phyloP scores from a whole-genome alignment of 2,888 invertebrate species.

The Lasius fuliginosus region DNA sequence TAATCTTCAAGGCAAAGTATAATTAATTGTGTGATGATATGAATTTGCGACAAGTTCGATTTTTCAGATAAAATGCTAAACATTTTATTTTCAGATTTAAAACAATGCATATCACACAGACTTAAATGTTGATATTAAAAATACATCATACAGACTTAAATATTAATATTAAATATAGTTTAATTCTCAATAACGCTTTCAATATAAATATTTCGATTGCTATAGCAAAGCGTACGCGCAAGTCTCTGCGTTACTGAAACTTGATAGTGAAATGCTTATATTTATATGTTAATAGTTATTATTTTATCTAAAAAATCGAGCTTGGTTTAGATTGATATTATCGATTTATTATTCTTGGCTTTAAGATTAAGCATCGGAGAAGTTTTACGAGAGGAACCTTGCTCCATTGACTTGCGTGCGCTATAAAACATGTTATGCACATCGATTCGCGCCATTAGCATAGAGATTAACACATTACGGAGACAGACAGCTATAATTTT shows the following conservation, averaged over 20 bases:
- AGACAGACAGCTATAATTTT: constrained; percentile 54
- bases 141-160: not conserved
- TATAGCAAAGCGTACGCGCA: not conserved
- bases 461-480: constrained; percentile 72
- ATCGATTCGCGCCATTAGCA: constrained; percentile 64
- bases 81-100: not conserved
- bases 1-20: not conserved
- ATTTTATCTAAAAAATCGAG: not conserved
- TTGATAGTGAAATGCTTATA: not conserved
- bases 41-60: not conserved
- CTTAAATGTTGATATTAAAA: constrained; percentile 8
- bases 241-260: not conserved
- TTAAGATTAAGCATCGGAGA: not conserved
- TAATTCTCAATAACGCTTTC: not conserved
- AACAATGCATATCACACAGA: not conserved
- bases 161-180: not conserved
- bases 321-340: not conserved
- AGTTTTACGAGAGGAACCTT: not conserved
- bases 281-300: not conserved
- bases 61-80: not conserved
- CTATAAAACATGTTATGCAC: constrained; percentile 52
- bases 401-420: constrained; percentile 17
- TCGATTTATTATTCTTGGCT: not conserved
- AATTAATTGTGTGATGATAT: not conserved
- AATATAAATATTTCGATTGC: not conserved